Percentiles rank a stretch among this genome's conserved stretches.
Evolutionary conservation across 30 jellyfish, hydroid and myxozoan species (phyloP).

Genomic region (Cassiopea xamachana): DNA sequence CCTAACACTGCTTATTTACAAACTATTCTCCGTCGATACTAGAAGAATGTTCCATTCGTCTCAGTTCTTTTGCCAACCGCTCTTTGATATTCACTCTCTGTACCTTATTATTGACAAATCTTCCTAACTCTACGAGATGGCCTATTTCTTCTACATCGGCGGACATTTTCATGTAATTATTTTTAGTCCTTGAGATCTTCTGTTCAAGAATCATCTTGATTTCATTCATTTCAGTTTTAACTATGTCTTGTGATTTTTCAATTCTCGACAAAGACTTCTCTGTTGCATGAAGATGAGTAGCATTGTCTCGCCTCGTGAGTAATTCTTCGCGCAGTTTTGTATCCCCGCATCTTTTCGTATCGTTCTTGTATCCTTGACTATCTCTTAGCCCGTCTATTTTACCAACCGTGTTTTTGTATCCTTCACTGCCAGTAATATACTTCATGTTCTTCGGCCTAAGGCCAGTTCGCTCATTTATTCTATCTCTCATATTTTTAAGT

Average conservation of each 20-base stretch:
- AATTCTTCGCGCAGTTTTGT: background rate
- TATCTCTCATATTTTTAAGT: background rate
- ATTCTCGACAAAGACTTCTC: constrained; percentile 11
- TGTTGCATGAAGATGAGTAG: background rate
- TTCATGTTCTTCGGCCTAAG: background rate
- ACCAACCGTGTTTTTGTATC: background rate
- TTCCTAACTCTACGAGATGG: constrained; percentile 32
- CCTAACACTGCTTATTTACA: background rate
- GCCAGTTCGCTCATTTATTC: background rate
- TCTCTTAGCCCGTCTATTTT: background rate
- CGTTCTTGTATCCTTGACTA: background rate
- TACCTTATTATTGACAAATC: constrained; percentile 34
- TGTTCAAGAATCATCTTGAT: background rate
- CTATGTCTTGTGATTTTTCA: background rate
- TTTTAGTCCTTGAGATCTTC: background rate
- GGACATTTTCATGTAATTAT: background rate
- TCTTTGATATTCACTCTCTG: constrained; percentile 23
- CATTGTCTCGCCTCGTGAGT: background rate
- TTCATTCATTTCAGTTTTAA: constrained; percentile 16
- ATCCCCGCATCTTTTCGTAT: background rate
- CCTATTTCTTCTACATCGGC: constrained; percentile 22
- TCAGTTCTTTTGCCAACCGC: constrained; percentile 4
- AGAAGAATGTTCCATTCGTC: background rate
- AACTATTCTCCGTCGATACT: background rate
- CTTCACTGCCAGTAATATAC: background rate